A percentile compares a stretch with the other conserved stretches of the same genome.
Evolutionary conservation across 2,888 invertebrate species (phyloP).

Genomic region (Asteroscopus sphinx): DNA sequence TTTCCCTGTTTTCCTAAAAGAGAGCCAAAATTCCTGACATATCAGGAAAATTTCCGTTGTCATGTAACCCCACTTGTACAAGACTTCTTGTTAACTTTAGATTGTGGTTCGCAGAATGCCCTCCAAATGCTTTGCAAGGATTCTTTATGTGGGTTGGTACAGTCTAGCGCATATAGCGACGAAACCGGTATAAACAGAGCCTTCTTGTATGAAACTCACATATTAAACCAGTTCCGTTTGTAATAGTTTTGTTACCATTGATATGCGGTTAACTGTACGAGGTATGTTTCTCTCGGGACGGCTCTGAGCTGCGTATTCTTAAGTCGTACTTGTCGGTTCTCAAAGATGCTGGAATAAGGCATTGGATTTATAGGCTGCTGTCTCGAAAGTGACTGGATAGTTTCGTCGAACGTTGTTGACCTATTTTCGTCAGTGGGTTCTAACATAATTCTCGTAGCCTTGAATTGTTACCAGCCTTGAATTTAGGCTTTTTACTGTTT

Average conservation of each 20-base stretch:
- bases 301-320: neutral
- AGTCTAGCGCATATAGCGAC: no score
- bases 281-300: neutral
- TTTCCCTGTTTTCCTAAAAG: no score
- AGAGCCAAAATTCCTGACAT: no score
- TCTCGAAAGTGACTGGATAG: neutral
- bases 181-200: no score
- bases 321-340: neutral
- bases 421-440: neutral
- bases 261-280: no score
- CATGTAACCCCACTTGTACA: no score
- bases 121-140: conserved; percentile 1
- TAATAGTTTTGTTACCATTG: no score
- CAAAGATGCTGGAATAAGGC: neutral
- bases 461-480: neutral
- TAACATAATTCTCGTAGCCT: neutral
- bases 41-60: no score
- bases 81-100: conserved; percentile 3
- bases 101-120: conserved; percentile 2
- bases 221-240: no score
- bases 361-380: conserved; percentile 1
- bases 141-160: conserved; percentile 6
- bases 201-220: no score
- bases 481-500: neutral
- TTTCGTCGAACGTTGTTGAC: neutral